These are phyloP conservation scores for Parnassius mnemosyne DNA, from an alignment of 2,888 invertebrate species.

Conservation along the genomic window DNA sequence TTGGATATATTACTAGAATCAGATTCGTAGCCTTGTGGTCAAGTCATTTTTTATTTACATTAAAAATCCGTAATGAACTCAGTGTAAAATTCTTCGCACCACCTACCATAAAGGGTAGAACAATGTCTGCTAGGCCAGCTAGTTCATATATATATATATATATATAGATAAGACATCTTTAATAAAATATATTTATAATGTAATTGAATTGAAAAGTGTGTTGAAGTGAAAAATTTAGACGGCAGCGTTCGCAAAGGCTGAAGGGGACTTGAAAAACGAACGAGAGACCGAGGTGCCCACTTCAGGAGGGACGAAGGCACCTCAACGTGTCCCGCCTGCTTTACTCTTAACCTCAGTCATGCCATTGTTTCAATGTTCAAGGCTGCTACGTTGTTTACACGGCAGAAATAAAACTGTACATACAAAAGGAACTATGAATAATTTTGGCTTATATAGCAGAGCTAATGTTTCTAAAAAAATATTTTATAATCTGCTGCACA, in stretches of 20 bases:
- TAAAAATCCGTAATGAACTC: too few relatives aligned
- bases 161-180: not conserved
- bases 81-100: too few relatives aligned
- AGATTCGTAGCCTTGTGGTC: too few relatives aligned
- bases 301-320: constrained; percentile 45
- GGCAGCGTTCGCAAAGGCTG: constrained; percentile 47
- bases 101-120: too few relatives aligned
- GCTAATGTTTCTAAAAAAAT: constrained; percentile 12
- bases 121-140: too few relatives aligned
- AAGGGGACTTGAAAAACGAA: constrained; percentile 45
- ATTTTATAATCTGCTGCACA: too few relatives aligned
- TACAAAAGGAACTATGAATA: constrained; percentile 26
- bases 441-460: constrained; percentile 18
- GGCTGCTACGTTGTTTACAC: constrained; percentile 29
- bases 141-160: too few relatives aligned
- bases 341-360: constrained; percentile 48
- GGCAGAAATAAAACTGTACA: constrained; percentile 28
- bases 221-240: constrained; percentile 44
- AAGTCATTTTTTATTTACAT: too few relatives aligned
- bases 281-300: constrained; percentile 36
- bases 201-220: constrained; percentile 35
- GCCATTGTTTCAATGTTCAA: constrained; percentile 49
- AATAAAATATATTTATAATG: constrained; percentile 35
- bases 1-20: too few relatives aligned
- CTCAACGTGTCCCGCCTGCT: constrained; percentile 55